These are phyloP conservation scores for Leptinotarsa undecemlineata DNA, from an alignment of 1,140 invertebrate species.

Conservation along the genomic window DNA sequence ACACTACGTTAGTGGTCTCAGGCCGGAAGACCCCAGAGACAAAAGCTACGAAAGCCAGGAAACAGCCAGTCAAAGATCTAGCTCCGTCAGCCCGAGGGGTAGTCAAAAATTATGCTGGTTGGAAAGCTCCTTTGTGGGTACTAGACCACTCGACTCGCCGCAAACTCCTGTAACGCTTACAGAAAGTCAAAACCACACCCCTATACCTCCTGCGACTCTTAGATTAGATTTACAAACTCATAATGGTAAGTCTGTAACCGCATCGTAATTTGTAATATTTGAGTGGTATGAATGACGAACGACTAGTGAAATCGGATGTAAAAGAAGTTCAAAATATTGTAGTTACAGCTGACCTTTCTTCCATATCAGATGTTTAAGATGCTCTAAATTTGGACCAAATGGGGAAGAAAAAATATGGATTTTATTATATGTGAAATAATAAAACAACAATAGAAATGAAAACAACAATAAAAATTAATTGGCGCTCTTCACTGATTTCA, in stretches of 20 bases:
- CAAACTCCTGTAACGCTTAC: conserved; percentile 74
- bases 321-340: neutral
- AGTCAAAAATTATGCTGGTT: conserved; percentile 77
- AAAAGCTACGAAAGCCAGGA: conserved; percentile 41
- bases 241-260: conserved; percentile 67
- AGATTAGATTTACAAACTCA: conserved; percentile 60
- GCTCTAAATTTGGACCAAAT: no score
- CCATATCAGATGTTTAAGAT: no score
- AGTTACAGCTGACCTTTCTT: neutral
- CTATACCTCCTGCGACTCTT: conserved; percentile 54
- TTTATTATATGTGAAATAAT: no score
- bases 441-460: no score
- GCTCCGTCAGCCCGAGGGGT: conserved; percentile 55
- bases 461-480: no score
- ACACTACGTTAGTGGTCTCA: conserved; percentile 82
- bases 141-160: conserved; percentile 79
- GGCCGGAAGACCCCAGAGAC: conserved; percentile 55
- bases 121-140: conserved; percentile 88
- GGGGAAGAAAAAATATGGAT: no score
- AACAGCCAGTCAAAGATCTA: conserved; percentile 42
- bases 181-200: conserved; percentile 52
- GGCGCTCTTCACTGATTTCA: no score
- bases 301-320: conserved; percentile 12
- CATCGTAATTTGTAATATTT: conserved; percentile 29
- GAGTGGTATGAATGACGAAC: neutral